Evolutionary conservation across 2,888 invertebrate species (phyloP).

Genomic region (Hetaerina titia): DNA sequence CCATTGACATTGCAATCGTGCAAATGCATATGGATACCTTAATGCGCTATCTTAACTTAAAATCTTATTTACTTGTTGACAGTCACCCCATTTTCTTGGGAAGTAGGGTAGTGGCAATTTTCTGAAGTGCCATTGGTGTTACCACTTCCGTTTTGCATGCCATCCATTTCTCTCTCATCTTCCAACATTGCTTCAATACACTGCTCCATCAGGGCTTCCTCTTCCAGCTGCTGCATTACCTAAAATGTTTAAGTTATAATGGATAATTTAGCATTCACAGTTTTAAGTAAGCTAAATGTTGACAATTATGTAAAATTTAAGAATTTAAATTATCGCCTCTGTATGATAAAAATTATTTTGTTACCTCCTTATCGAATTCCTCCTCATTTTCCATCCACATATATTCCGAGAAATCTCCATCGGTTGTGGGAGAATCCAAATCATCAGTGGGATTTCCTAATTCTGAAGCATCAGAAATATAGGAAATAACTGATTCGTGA

Average conservation of each 20-base stretch:
- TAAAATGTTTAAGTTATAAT: constrained; percentile 75
- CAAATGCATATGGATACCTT: neutral
- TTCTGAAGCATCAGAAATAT: constrained; percentile 70
- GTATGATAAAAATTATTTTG: constrained; percentile 60
- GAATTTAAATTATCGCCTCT: neutral
- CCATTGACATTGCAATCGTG: too few species aligned
- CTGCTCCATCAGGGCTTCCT: constrained; percentile 92
- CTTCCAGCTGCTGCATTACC: constrained; percentile 92
- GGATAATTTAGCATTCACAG: neutral
- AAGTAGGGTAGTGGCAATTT: constrained; percentile 36
- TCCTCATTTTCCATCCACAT: constrained; percentile 98
- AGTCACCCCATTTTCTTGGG: constrained; percentile 15
- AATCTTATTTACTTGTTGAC: constrained; percentile 36
- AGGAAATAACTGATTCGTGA: constrained; percentile 73
- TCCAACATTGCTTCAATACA: constrained; percentile 88
- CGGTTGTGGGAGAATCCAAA: constrained; percentile 76
- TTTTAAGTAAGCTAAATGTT: neutral
- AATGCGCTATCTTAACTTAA: neutral
- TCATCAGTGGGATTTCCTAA: constrained; percentile 70
- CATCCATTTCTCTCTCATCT: constrained; percentile 72
- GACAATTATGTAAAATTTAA: constrained; percentile 68
- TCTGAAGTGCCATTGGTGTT: constrained; percentile 53
- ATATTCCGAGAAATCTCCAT: constrained; percentile 92
- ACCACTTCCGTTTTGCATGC: constrained; percentile 60
- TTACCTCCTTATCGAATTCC: constrained; percentile 93